These are phyloP conservation scores for Chaetodon trifascialis DNA, from an alignment of 2,113 vertebrate genomes.

Conservation along the genomic window DNA sequence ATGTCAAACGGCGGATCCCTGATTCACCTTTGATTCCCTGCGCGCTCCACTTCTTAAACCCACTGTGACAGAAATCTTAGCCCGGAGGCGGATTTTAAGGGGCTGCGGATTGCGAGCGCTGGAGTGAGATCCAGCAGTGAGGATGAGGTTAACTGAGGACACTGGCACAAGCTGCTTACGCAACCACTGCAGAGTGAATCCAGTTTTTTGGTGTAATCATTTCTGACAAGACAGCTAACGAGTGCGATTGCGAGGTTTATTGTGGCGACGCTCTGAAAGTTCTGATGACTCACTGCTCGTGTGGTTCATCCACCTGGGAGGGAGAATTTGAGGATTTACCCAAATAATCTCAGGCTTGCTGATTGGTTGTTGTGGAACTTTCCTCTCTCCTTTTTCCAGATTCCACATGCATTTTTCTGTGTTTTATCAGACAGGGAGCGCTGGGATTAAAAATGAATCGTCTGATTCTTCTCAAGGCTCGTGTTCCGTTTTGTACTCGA, in stretches of 20 bases:
- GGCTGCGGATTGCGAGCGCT: background rate
- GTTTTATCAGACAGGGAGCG: background rate
- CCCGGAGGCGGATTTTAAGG: background rate
- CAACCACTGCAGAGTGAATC: conserved; percentile 6
- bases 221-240: background rate
- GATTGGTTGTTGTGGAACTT: conserved; percentile 4
- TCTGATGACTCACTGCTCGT: background rate
- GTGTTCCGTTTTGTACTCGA: background rate
- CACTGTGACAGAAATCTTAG: background rate
- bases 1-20: background rate
- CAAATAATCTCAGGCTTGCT: background rate
- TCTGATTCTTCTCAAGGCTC: background rate
- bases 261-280: background rate
- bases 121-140: background rate
- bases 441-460: background rate
- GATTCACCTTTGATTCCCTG: conserved; percentile 2
- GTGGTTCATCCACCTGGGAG: background rate
- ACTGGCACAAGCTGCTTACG: conserved; percentile 13
- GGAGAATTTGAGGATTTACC: background rate
- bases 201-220: background rate
- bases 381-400: background rate
- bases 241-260: background rate
- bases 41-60: background rate
- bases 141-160: conserved; percentile 10
- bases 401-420: background rate